These are phyloP conservation scores for Nicator chloris DNA, from an alignment of 2,113 vertebrate species.

Conservation along the genomic window DNA sequence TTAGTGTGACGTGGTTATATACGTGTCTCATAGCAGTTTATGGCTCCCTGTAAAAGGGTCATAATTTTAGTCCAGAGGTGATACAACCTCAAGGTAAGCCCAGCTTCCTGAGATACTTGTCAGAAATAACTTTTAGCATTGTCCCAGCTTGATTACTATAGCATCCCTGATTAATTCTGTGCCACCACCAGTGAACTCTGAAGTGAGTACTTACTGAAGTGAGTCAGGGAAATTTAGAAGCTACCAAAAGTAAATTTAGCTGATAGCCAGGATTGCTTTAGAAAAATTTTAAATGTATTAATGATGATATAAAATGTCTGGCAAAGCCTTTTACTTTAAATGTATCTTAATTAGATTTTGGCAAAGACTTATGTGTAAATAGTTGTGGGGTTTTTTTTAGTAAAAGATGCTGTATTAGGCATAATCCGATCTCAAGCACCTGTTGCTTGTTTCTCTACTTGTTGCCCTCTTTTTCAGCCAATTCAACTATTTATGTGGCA, in stretches of 20 bases:
- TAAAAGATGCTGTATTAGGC: neutral
- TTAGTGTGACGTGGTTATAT: neutral
- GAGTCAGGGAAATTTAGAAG: neutral
- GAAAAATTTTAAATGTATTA: neutral
- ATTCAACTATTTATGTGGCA: neutral
- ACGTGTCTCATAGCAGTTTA: neutral
- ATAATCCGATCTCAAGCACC: neutral
- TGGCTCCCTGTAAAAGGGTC: neutral
- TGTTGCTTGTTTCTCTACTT: neutral
- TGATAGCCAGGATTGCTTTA: neutral
- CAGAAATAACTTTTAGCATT: neutral
- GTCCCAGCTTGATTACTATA: neutral
- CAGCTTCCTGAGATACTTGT: neutral
- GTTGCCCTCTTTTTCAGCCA: neutral
- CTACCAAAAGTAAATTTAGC: neutral
- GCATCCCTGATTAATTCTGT: neutral
- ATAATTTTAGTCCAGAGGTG: neutral
- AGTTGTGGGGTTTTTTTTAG: neutral
- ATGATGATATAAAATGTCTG: neutral
- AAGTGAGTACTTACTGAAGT: neutral
- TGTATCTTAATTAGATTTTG: neutral
- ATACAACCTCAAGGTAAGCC: neutral
- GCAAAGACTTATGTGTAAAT: accelerated
- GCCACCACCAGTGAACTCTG: neutral
- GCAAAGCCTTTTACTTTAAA: neutral